These are phyloP conservation scores for Matsumurasca onukii DNA, from an alignment of 1,140 invertebrate genomes.

Conservation along the genomic window DNA sequence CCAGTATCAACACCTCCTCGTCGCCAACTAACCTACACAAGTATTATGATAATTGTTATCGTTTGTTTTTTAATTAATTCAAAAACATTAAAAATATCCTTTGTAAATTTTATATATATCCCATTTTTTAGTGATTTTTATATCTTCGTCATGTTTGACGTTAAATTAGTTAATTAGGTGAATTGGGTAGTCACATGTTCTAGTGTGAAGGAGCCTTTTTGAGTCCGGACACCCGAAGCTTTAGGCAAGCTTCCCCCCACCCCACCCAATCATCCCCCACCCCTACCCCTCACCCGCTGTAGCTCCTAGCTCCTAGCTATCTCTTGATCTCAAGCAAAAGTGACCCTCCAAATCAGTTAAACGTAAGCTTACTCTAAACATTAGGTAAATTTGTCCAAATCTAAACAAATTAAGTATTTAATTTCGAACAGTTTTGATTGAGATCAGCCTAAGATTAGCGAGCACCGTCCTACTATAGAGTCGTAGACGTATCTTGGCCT, in stretches of 20 bases:
- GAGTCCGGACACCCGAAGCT: neutral
- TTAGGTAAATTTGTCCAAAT: no score
- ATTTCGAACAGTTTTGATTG: no score
- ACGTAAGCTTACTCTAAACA: no score
- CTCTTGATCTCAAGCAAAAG: no score
- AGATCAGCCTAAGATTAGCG: no score
- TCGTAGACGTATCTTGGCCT: no score
- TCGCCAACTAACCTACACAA: constrained; percentile 64
- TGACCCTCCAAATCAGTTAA: no score
- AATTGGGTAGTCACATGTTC: neutral
- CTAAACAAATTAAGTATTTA: no score
- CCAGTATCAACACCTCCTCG: constrained; percentile 70
- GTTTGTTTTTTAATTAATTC: neutral
- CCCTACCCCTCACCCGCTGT: neutral
- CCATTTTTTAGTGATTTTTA: constrained; percentile 29
- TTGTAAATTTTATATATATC: constrained; percentile 30
- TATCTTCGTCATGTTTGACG: constrained; percentile 21
- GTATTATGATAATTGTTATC: constrained; percentile 34
- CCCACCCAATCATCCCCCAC: neutral
- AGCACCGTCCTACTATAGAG: no score
- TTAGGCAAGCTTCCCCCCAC: neutral
- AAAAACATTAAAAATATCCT: constrained; percentile 12
- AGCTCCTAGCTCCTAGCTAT: neutral
- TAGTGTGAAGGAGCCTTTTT: constrained; percentile 20
- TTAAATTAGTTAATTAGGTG: constrained; percentile 10